Evolutionary conservation across 2,797 vertebrate species (phyloP).

Genomic region (Ctenosaura bakeri): DNA sequence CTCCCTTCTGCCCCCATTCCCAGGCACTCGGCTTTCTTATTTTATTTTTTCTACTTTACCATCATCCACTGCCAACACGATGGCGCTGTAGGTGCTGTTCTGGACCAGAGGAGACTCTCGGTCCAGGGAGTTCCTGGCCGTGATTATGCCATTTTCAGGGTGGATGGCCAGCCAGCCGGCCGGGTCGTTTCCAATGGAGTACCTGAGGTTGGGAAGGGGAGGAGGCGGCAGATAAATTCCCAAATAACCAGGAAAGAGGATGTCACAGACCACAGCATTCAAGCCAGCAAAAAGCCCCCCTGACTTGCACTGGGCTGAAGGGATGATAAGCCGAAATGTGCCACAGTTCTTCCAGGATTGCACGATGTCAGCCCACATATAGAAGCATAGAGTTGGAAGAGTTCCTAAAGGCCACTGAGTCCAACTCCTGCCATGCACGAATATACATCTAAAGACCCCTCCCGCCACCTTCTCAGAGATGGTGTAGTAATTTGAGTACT

Average conservation of each 20-base stretch:
- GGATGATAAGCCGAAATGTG: not conserved
- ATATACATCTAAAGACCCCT: too few species aligned
- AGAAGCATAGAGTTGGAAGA: too few species aligned
- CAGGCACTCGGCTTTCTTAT: not conserved
- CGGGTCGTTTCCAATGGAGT: conserved; percentile 83
- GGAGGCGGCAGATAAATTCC: not conserved
- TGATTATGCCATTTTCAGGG: conserved; percentile 82
- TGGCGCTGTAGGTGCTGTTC: conserved; percentile 82
- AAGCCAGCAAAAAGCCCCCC: not conserved
- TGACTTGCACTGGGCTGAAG: not conserved
- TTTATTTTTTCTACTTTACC: conserved; percentile 76
- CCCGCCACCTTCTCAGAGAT: too few species aligned
- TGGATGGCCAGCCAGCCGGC: conserved; percentile 85
- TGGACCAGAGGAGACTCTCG: conserved; percentile 84
- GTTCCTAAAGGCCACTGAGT: too few species aligned
- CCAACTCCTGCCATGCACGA: too few species aligned
- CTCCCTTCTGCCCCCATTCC: not conserved
- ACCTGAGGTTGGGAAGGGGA: conserved; percentile 78
- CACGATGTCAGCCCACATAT: too few species aligned
- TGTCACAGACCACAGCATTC: too few species aligned
- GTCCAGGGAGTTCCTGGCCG: conserved; percentile 81
- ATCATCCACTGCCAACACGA: conserved; percentile 85
- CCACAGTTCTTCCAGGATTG: not conserved
- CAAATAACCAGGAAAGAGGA: too few species aligned
- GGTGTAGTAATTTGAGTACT: too few species aligned